Evolutionary conservation across 2,888 invertebrate genomes (phyloP), one percentile per base, ranked within the genome.

Genomic region (Sisyra nigra): DNA sequence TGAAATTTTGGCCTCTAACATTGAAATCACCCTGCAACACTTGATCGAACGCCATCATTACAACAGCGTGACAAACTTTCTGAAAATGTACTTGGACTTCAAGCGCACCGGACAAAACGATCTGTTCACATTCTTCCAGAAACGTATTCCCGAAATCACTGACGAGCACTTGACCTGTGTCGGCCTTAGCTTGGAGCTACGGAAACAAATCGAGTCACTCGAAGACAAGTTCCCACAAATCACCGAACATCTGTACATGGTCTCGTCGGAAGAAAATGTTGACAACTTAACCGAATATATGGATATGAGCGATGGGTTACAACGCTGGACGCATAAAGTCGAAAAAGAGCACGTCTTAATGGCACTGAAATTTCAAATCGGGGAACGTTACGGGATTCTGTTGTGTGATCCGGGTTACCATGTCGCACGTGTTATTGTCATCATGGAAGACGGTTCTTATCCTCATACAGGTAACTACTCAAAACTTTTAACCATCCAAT

Each of bases 371-470:
- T 70, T 88, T 46, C 63, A 71, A 50, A 74, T 89, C 44, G 77
- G 73, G 40, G 83, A 79, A 24, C 72, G 91, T 32, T 62, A 67
- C 1, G 91, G 89, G 24, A 68, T 84, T 40, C 64, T 91, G 65
- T 72, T 92, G 15, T 74, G 89, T 33, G 92, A 92, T 68, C 88
- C 91, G 1, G 91, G 91, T 13, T 92, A 92, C 63, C 91, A 92
- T 61, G 81, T 91, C 47, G 80, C 84, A 34, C 70, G 87, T 47
- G 80, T 84, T 45, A 74, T 91, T 47, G 86, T 88, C 15, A 80
- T 89, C 41, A 92, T 91, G 91, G 69, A 72, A 31, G 91, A 92
- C 60, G 71, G 77, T 47, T 68, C 71, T 39, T 87, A 84, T 63
- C 92, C 91, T 10, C 87, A 92, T 55, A 89, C 91, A 47, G 84